These are phyloP conservation scores for Zaprionus lineosus DNA, from an alignment of 2,888 invertebrate genomes.

Conservation along the genomic window DNA sequence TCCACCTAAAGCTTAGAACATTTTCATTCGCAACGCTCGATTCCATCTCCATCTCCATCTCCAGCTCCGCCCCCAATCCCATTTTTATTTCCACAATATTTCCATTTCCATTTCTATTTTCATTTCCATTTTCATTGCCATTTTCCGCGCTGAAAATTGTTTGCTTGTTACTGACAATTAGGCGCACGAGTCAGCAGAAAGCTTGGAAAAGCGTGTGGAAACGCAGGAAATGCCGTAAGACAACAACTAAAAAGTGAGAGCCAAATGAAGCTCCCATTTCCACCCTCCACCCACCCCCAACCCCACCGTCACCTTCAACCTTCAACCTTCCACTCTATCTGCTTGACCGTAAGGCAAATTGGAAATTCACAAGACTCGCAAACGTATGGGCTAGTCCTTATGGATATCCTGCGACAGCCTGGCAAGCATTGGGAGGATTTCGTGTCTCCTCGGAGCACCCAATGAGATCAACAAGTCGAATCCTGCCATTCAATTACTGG, in stretches of 20 bases:
- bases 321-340: background rate
- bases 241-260: constrained; percentile 28
- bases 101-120: constrained; percentile 28
- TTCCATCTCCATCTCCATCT: constrained; percentile 23
- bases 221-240: constrained; percentile 24
- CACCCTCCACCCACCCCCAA: background rate
- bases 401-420: constrained; percentile 37
- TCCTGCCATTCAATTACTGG: constrained; percentile 34
- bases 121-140: constrained; percentile 56
- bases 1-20: constrained; percentile 15
- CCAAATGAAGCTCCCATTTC: constrained; percentile 35
- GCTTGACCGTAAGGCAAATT: constrained; percentile 57
- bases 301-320: background rate
- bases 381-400: constrained; percentile 51
- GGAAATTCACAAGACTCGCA: constrained; percentile 63
- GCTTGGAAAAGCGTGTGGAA: constrained; percentile 4
- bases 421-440: constrained; percentile 44
- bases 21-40: too few species aligned
- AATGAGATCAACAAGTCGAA: constrained; percentile 41
- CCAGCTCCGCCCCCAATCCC: constrained; percentile 54
- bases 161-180: constrained; percentile 71
- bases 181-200: constrained; percentile 69
- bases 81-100: constrained; percentile 54
- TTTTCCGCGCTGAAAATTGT: constrained; percentile 62
- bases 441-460: constrained; percentile 35